Evolutionary conservation across 2,888 invertebrate genomes (phyloP).

Genomic region (Crepidodera aurea): DNA sequence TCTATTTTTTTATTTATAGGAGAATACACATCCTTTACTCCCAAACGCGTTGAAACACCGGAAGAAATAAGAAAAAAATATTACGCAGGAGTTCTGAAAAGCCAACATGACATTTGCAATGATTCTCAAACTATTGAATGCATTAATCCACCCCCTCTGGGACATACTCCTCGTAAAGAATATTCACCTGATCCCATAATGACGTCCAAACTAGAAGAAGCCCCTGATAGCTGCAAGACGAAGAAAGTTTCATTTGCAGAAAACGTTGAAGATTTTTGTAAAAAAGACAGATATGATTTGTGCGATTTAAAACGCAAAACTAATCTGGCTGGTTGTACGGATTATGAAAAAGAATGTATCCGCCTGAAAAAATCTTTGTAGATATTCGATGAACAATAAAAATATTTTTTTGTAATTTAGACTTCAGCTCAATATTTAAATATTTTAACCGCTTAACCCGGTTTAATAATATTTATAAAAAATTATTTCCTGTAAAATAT

Average conservation of each 20-base stretch:
- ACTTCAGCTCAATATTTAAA: no score
- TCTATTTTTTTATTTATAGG: conserved; percentile 39
- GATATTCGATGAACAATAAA: no score
- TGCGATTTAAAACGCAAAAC: conserved; percentile 55
- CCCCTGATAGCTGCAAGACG: conserved; percentile 52
- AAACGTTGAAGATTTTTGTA: conserved; percentile 52
- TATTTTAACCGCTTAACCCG: no score
- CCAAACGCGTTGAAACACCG: conserved; percentile 58
- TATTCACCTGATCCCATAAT: conserved; percentile 49
- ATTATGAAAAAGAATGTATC: conserved; percentile 48
- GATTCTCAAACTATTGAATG: conserved; percentile 51
- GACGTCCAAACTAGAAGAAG: conserved; percentile 52
- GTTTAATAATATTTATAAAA: no score
- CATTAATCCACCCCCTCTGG: conserved; percentile 42
- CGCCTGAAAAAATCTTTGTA: no score
- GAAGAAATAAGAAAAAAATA: conserved; percentile 58
- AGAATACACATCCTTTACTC: conserved; percentile 48
- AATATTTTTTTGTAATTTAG: no score
- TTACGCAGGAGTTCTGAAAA: conserved; percentile 54
- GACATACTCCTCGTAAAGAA: conserved; percentile 27
- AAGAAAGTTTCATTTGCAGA: conserved; percentile 55
- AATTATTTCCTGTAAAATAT: no score
- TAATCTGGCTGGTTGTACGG: conserved; percentile 54
- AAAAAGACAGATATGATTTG: conserved; percentile 52
- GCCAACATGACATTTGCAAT: conserved; percentile 55